Evolutionary conservation across 2,888 invertebrate genomes (phyloP), one percentile per base, ranked within the genome.

Genomic region (Sussaba pulchella): DNA sequence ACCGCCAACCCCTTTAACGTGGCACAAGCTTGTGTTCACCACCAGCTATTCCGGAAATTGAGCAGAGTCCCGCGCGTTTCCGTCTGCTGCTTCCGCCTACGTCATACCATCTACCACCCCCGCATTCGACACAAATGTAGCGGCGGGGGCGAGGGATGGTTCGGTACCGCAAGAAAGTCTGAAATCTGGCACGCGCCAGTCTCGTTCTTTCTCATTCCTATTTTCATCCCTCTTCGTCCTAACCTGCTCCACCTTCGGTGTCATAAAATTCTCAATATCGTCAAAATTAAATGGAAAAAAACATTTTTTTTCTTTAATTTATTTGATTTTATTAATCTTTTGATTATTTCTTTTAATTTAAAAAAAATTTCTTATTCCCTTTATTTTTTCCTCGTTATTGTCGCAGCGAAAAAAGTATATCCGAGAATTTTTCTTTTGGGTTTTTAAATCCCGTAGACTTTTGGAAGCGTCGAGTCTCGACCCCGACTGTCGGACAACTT

Each of bases 41-140:
- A 84, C 85, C 82, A 83, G 78, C 81, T 82, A 86, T 81, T 84
- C 86, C 88, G 89, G 86, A 88, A 87, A 88, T 87, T 86, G 87
- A 88, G 85, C 86, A 84, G 86, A 88, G 86, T 80, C 84, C 78
- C 85, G 83, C 82, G 84, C 81, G 86, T 85, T 88, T 88, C 87
- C 84, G 85, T 63, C 69, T 59, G 45, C 64, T 82, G 84, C 87
- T 88, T 88, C 87, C 89, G 88, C 85, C 81, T 88, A 87, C 87
- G 88, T 89, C 87, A 85, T 87, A 59, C 31, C 85, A 87, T 81
- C 84, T 85, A 83, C 74, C 81, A 74, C 78, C 83, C 73, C 64
- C 61, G 61, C 6, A 39, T 10, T 36, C 41, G 31, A 57, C 14
- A 17, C 31, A 31, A 26, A 36, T n/a, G 43, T 17, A 17, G 54